A percentile compares a stretch with the other conserved stretches of the same genome.
phyloP scores from a whole-genome alignment of 2,797 vertebrate genomes.

The Jordanella pulchra region DNA sequence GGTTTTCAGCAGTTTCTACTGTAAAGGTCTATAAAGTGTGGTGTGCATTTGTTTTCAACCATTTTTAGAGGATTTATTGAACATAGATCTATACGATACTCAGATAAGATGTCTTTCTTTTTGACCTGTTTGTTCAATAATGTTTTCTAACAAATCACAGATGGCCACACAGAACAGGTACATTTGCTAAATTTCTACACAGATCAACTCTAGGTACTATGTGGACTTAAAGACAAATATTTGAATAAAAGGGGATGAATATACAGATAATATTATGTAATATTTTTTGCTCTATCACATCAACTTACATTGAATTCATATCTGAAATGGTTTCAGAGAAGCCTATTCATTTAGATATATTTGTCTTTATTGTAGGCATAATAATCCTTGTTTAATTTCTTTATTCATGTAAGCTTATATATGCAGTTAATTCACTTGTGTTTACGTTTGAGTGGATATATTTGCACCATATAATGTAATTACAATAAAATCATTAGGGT shows the following conservation, averaged over 20 bases:
- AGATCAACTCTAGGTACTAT: background rate
- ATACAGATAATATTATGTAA: background rate
- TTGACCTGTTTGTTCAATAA: no score
- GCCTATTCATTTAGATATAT: background rate
- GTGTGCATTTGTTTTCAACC: background rate
- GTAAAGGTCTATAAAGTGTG: background rate
- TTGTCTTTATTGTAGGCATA: background rate
- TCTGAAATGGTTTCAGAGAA: background rate
- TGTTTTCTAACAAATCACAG: background rate
- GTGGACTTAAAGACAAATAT: background rate
- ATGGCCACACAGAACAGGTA: background rate
- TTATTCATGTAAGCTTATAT: background rate
- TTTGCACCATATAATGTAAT: background rate
- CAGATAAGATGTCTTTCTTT: background rate
- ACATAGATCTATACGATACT: background rate
- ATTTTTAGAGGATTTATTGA: background rate
- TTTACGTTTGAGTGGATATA: background rate
- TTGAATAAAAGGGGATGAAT: background rate
- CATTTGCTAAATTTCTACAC: background rate
- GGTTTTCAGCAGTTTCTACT: background rate
- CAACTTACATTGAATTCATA: background rate
- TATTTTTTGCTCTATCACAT: background rate
- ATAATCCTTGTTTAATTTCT: no score
- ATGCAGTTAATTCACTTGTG: background rate
- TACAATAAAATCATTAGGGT: background rate